phyloP scores from a whole-genome alignment of 2,888 invertebrate genomes.

The Sarcophaga caerulescens region DNA sequence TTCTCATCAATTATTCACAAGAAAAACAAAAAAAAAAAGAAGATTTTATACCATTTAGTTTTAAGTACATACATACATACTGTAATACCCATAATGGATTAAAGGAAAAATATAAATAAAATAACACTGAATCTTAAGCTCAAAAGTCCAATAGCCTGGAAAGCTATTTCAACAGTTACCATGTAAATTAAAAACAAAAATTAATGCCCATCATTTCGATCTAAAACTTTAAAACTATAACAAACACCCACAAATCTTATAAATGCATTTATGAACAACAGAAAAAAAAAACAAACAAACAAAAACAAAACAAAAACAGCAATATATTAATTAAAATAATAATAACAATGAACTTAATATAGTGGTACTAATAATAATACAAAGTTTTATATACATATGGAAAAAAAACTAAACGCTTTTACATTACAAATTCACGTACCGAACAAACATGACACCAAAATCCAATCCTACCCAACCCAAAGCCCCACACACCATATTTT shows the following conservation, averaged over 20 bases:
- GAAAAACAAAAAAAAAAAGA: slow-evolving; percentile 6
- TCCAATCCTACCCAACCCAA: not conserved
- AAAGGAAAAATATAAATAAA: slow-evolving; percentile 18
- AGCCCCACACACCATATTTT: no score
- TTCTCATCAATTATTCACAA: slow-evolving; percentile 46
- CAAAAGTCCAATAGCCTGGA: slow-evolving; percentile 63
- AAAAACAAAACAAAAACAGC: slow-evolving; percentile 8
- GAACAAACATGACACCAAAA: not conserved
- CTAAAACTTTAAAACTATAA: slow-evolving; percentile 34
- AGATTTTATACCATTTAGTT: slow-evolving; percentile 62
- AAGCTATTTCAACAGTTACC: slow-evolving; percentile 47
- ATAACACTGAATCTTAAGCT: slow-evolving; percentile 31
- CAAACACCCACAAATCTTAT: slow-evolving; percentile 54
- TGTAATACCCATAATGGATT: not conserved
- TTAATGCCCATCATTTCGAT: slow-evolving; percentile 38
- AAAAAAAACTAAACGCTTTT: slow-evolving; percentile 37
- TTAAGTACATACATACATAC: slow-evolving; percentile 41
- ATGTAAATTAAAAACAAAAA: not conserved
- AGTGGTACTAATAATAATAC: not conserved
- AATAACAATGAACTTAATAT: slow-evolving; percentile 2
- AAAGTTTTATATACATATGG: slow-evolving; percentile 1
- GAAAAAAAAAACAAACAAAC: slow-evolving; percentile 6
- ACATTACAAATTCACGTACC: slow-evolving; percentile 25
- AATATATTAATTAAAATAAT: slow-evolving; percentile 30
- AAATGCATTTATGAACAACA: slow-evolving; percentile 57